phyloP scores from a whole-genome alignment of 2,113 vertebrate species.

The Oreotrochilus melanogaster region DNA sequence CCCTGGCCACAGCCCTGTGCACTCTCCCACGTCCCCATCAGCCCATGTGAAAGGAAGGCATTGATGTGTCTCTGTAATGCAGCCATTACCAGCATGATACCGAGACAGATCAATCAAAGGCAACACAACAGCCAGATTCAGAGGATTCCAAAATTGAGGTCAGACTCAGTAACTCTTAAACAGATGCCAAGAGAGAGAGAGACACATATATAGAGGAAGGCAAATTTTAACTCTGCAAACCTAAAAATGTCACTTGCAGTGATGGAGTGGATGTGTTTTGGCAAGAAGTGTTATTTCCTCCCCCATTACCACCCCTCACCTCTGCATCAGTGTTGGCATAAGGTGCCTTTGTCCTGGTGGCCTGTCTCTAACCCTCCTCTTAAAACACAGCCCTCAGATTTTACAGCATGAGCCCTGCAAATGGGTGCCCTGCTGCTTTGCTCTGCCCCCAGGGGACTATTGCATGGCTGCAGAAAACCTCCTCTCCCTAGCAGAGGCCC shows the following conservation, averaged over 20 bases:
- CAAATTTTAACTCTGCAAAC: slow-evolving; percentile 34
- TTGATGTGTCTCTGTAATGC: slow-evolving; percentile 46
- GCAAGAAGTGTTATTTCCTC: neutral
- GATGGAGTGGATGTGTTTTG: neutral
- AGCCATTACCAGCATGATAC: slow-evolving; percentile 13
- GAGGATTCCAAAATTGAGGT: slow-evolving; percentile 47
- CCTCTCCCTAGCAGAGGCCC: neutral
- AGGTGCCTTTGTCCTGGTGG: neutral
- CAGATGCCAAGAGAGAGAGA: neutral
- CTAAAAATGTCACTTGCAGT: neutral
- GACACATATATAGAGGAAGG: neutral
- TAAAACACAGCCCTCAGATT: neutral
- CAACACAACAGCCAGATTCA: slow-evolving; percentile 39
- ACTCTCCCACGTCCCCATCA: neutral
- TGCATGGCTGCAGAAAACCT: neutral
- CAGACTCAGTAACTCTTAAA: slow-evolving; percentile 23
- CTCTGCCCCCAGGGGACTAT: neutral
- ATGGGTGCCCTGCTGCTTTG: neutral
- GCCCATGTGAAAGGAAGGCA: slow-evolving; percentile 3
- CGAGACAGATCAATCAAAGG: slow-evolving; percentile 34
- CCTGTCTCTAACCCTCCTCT: neutral
- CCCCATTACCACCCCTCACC: neutral
- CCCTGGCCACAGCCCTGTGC: neutral
- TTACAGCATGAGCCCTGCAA: neutral
- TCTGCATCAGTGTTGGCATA: neutral